Base-by-base conservation (phyloP, 2,113 vertebrate species). In the Peucedramus taeniatus region DNA sequence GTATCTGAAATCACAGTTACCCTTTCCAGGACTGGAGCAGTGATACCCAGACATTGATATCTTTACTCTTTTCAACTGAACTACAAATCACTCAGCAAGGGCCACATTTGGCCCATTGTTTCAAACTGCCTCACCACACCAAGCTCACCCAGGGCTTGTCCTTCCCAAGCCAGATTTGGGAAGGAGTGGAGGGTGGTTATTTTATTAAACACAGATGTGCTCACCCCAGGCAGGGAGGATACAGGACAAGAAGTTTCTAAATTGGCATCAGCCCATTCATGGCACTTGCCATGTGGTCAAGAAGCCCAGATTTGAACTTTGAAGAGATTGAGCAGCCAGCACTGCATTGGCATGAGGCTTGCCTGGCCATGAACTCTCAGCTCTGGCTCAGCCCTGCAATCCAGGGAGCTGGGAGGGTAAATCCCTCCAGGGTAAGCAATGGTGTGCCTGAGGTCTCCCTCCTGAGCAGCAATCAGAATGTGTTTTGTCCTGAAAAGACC, bases 41-140 rank as follows among this genome's bases (percentile, higher is more conserved):
- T 47, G 37, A 65, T 10, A 42, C 7, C 11, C 72, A 92, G 39
- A 44, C 21, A 49, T 12, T 19, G 64, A 24, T 1, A 1, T 35
- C 49, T 26, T 77, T 49, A 23, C 7, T 83, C 37, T 44, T 72
- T 74, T 10, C 66, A 72, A 4, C 45, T 42, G 6, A 11, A 23
- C 42, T 4, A 28, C 17, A 61, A 76, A 35, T n/a, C 44, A 79
- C 42, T 50, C 5, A 72, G 26, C 70, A 72, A 69, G 23, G 35
- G 31, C 11, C 15, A 0, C 3, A 18, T 76, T 54, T 53, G 18
- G 6, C 37, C 26, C 49, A 10, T 15, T 47, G 16, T 40, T 68
- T 21, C 63, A 53, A 64, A 60, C 21, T 3, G 15, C 16, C 16
- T 31, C 9, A 0, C 31, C 57, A 45, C 0, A 0, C 31, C 45